A percentile compares a stretch with the other conserved stretches of the same genome.
Conservation (phyloP, 2,113 vertebrate species). For the Pluvialis apricaria region DNA sequence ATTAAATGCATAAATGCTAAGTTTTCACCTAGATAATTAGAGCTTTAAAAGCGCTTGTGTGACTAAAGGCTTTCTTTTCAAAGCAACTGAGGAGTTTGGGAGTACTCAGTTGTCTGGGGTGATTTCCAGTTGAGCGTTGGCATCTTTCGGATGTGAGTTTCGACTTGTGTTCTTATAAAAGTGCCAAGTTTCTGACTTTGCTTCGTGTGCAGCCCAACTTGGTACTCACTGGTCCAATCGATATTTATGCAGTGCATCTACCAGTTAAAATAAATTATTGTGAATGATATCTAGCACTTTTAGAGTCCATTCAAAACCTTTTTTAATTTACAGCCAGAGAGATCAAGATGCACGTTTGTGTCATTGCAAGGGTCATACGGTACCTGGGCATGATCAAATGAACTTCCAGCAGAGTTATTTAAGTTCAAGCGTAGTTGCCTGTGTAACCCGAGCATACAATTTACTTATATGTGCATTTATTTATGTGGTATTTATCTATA, state of each 20-base stretch:
- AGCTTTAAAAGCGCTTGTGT: not conserved
- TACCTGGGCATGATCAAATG: not conserved
- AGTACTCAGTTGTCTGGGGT: not conserved
- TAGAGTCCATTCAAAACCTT: not conserved
- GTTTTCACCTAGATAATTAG: not conserved
- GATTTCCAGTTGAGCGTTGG: not conserved
- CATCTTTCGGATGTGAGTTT: not conserved
- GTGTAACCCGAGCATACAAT: not conserved
- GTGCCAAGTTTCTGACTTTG: not conserved
- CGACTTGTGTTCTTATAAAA: not conserved
- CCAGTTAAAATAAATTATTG: not conserved
- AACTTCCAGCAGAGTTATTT: not conserved
- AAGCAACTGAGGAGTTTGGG: not conserved
- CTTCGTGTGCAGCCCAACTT: not conserved
- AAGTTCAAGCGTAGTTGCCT: not conserved
- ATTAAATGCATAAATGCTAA: not conserved
- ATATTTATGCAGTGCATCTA: not conserved
- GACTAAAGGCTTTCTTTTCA: not conserved
- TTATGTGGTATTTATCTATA: not conserved
- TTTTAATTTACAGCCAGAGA: not conserved
- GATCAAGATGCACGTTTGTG: not conserved
- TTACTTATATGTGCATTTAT: not conserved
- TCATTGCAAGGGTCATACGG: not conserved
- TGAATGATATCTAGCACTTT: not conserved
- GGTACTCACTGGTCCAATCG: not conserved